Conservation (phyloP, 23 tunicate species). For the Trididemnum nubilum region DNA sequence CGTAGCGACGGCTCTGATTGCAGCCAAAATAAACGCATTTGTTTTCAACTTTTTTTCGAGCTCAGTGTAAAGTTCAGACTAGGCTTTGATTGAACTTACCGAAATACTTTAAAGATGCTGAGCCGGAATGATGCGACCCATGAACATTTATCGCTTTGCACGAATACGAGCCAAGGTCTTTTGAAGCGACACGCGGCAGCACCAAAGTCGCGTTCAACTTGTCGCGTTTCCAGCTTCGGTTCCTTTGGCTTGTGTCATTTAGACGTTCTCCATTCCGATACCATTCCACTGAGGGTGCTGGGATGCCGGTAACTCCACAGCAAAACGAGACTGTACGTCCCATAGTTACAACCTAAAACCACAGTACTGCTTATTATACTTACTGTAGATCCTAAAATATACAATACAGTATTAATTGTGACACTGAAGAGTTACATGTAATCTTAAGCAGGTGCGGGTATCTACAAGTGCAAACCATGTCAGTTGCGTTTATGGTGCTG, state of each 20-base stretch:
- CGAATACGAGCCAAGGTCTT: constrained; percentile 62
- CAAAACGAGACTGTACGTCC: constrained; percentile 75
- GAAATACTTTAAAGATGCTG: constrained; percentile 47
- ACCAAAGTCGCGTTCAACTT: constrained; percentile 47
- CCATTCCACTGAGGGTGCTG: constrained; percentile 77
- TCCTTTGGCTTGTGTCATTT: not conserved
- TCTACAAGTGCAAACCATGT: no score
- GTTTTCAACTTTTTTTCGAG: no score
- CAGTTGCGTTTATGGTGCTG: no score
- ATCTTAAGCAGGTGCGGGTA: no score
- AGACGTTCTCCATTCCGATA: constrained; percentile 49
- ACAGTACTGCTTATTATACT: no score
- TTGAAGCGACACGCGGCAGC: constrained; percentile 38
- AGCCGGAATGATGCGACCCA: constrained; percentile 71
- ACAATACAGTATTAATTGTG: no score
- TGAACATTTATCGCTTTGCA: constrained; percentile 77
- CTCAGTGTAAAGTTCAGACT: no score
- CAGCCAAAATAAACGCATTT: no score
- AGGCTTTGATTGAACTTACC: no score
- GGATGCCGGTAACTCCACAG: constrained; percentile 84
- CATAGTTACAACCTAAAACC: constrained; percentile 70
- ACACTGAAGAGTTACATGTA: no score
- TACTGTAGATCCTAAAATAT: no score
- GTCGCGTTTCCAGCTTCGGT: not conserved
- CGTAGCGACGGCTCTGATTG: no score